Conservation (phyloP, 1,140 invertebrate species). For the Habropoda laboriosa region DNA sequence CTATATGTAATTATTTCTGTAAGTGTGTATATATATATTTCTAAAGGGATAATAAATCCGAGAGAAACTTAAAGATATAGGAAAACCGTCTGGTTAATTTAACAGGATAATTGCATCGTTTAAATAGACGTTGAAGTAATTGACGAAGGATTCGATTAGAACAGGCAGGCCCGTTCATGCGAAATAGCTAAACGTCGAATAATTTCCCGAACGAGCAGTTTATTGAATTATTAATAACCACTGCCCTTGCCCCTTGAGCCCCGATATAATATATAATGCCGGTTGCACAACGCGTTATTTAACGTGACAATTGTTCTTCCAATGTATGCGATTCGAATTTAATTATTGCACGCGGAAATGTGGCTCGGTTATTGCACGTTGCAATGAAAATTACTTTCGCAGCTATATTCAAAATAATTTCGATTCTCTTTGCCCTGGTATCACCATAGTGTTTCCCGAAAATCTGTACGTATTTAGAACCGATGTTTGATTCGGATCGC, state of each 20-base stretch:
- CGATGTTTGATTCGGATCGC: too few species aligned
- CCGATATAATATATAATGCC: not conserved
- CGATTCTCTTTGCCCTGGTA: not conserved
- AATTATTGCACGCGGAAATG: not conserved
- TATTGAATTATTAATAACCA: conserved; percentile 35
- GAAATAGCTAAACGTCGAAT: not conserved
- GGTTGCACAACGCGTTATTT: not conserved
- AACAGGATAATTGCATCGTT: not conserved
- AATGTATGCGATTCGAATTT: not conserved
- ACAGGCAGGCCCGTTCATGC: too few species aligned
- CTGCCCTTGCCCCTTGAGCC: too few species aligned
- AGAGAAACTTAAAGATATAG: too few species aligned
- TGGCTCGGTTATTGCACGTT: not conserved
- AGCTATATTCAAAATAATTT: not conserved
- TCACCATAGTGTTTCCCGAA: too few species aligned
- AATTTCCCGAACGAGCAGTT: conserved; percentile 3
- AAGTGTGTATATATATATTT: too few species aligned
- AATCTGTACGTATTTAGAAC: too few species aligned
- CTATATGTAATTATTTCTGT: too few species aligned
- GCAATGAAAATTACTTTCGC: not conserved
- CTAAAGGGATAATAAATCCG: too few species aligned
- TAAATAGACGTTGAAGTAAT: not conserved
- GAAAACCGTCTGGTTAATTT: too few species aligned
- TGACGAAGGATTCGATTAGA: not conserved
- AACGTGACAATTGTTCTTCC: not conserved